Evolutionary conservation across 2,888 invertebrate species (phyloP).

Genomic region (Dynastes tityus): DNA sequence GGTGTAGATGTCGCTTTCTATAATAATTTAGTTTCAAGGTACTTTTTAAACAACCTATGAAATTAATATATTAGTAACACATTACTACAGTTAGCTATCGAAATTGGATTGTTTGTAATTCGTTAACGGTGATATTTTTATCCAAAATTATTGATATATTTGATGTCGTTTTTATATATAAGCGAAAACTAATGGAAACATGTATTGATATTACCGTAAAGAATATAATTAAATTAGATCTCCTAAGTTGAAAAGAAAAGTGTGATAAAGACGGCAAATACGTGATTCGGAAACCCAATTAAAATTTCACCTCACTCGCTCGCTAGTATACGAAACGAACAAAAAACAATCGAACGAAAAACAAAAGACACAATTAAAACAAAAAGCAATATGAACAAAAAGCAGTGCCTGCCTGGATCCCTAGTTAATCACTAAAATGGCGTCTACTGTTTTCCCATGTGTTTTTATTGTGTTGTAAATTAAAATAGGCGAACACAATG

Average conservation of each 20-base stretch:
- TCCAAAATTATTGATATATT: too few relatives aligned
- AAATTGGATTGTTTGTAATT: too few relatives aligned
- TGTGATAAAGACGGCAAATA: constrained; percentile 40
- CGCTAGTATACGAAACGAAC: constrained; percentile 61
- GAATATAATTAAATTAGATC: constrained; percentile 61
- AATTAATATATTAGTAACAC: too few relatives aligned
- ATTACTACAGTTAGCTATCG: too few relatives aligned
- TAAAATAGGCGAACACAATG: constrained; percentile 70
- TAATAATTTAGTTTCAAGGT: too few relatives aligned
- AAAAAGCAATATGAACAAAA: constrained; percentile 70
- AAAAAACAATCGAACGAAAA: constrained; percentile 68
- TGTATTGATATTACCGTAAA: constrained; percentile 20
- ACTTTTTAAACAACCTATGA: too few relatives aligned
- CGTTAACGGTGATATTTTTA: too few relatives aligned
- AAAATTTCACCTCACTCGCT: constrained; percentile 68
- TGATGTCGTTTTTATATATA: too few relatives aligned
- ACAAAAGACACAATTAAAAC: constrained; percentile 70
- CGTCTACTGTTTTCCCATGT: constrained; percentile 73
- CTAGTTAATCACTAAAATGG: constrained; percentile 72
- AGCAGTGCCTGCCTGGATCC: constrained; percentile 69
- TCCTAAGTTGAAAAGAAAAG: constrained; percentile 61
- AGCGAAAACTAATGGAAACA: too few relatives aligned
- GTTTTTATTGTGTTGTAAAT: constrained; percentile 73
- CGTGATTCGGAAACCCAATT: constrained; percentile 67
- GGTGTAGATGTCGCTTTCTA: too few relatives aligned